Evolutionary conservation across 2,113 vertebrate species (phyloP).

Genomic region (Rhinogobius similis): DNA sequence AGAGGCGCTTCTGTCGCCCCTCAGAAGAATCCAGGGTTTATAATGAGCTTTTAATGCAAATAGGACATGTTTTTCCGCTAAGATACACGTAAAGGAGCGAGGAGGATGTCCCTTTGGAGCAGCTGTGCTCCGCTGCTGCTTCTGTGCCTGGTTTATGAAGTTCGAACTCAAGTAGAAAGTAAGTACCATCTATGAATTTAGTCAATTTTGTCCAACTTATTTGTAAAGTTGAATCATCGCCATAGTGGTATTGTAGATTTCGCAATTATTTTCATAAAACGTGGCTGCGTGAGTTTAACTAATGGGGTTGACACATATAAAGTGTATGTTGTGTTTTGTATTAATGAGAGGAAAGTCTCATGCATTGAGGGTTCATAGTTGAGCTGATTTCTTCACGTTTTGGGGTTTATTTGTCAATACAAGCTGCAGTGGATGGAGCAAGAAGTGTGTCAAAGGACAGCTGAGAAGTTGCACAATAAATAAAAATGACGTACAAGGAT

Average conservation of each 20-base stretch:
- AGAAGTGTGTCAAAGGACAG: not conserved
- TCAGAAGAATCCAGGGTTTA: not conserved
- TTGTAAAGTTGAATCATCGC: not conserved
- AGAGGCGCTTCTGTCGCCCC: not conserved
- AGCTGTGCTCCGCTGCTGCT: slow-evolving; percentile 18
- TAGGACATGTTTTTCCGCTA: not conserved
- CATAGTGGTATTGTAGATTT: not conserved
- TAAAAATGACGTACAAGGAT: not conserved
- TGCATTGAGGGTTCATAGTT: not conserved
- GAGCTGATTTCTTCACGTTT: not conserved
- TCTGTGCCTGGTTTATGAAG: slow-evolving; percentile 12
- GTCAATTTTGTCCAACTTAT: not conserved
- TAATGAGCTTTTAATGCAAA: not conserved
- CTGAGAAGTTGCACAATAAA: not conserved
- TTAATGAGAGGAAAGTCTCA: not conserved
- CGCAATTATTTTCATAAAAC: not conserved
- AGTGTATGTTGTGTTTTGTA: too few relatives aligned
- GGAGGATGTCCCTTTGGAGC: slow-evolving; percentile 43
- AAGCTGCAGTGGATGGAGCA: not conserved
- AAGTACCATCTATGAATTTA: slow-evolving; percentile 20
- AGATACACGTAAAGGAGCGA: not conserved
- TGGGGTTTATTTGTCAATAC: not conserved
- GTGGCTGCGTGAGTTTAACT: not conserved
- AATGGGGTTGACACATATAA: not conserved
- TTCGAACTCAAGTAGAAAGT: slow-evolving; percentile 65